phyloP scores from a whole-genome alignment of 2,113 vertebrate species.

The Cryptomyrus ogoouensis region DNA sequence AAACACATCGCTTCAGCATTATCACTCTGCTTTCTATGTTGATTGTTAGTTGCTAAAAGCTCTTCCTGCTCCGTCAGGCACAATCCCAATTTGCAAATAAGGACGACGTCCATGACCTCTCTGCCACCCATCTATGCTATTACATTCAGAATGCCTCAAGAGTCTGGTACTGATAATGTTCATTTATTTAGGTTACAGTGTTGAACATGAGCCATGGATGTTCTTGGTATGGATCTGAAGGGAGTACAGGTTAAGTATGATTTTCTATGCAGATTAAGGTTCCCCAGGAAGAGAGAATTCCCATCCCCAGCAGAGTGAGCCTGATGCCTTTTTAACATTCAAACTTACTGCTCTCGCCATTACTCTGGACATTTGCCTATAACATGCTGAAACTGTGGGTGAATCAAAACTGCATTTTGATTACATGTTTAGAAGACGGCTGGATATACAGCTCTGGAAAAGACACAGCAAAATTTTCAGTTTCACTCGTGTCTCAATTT shows the following conservation, averaged over 20 bases:
- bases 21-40: not conserved
- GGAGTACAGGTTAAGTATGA: not conserved
- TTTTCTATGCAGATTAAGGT: slow-evolving; percentile 7
- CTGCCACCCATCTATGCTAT: not conserved
- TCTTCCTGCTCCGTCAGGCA: not conserved
- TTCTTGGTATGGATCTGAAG: not conserved
- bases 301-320: not conserved
- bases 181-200: slow-evolving; percentile 5
- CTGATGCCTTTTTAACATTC: slow-evolving; percentile 23
- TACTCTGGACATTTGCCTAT: slow-evolving; percentile 18
- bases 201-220: not conserved
- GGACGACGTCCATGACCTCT: not conserved
- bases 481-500: too few species aligned
- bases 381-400: slow-evolving; percentile 27
- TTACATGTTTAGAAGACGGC: not conserved
- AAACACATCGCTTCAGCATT: not conserved
- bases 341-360: slow-evolving; percentile 23
- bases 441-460: too few species aligned
- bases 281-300: not conserved
- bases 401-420: slow-evolving; percentile 26
- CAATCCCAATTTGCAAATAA: not conserved
- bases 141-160: not conserved
- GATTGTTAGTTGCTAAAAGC: too few species aligned
- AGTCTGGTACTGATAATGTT: not conserved
- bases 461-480: too few species aligned